Percentiles rank a stretch among this genome's conserved stretches.
Evolutionary conservation across 2,888 invertebrate genomes (phyloP).

Genomic region (Drosophila cognata): DNA sequence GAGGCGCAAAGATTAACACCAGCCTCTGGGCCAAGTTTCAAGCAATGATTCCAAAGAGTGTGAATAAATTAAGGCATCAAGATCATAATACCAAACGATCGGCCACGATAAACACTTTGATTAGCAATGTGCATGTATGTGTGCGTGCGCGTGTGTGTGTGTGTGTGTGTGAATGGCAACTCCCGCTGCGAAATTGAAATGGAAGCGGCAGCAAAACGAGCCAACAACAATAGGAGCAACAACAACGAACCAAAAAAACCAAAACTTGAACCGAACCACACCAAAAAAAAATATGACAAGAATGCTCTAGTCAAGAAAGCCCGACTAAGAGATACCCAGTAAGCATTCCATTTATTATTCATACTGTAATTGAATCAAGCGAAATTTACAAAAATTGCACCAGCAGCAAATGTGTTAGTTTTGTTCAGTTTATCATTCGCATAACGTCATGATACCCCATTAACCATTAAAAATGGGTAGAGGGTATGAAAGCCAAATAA

Average conservation of each 20-base stretch:
- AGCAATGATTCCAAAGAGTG: slow-evolving; percentile 59
- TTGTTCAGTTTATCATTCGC: too few species aligned
- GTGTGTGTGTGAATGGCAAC: slow-evolving; percentile 48
- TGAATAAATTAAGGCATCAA: slow-evolving; percentile 83
- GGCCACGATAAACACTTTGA: slow-evolving; percentile 82
- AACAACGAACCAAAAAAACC: slow-evolving; percentile 29
- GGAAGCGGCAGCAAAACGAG: slow-evolving; percentile 74
- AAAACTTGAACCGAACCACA: slow-evolving; percentile 18
- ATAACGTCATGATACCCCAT: neutral
- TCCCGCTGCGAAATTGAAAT: slow-evolving; percentile 78
- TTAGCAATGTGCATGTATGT: slow-evolving; percentile 57
- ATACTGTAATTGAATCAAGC: neutral
- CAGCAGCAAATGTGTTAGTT: too few species aligned
- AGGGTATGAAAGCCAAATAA: neutral
- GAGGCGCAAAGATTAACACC: slow-evolving; percentile 74
- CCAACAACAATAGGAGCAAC: slow-evolving; percentile 33
- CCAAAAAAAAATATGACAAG: neutral
- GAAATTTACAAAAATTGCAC: too few species aligned
- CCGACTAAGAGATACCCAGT: slow-evolving; percentile 5
- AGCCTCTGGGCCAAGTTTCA: slow-evolving; percentile 26
- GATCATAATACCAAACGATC: slow-evolving; percentile 79
- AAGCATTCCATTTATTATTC: neutral
- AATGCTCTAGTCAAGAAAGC: neutral
- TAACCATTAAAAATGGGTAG: neutral
- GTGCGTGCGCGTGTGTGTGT: slow-evolving; percentile 2